Evolutionary conservation across 2,888 invertebrate species (phyloP), one percentile per base, ranked within the genome.

Genomic region (Stenotaenia linearis): DNA sequence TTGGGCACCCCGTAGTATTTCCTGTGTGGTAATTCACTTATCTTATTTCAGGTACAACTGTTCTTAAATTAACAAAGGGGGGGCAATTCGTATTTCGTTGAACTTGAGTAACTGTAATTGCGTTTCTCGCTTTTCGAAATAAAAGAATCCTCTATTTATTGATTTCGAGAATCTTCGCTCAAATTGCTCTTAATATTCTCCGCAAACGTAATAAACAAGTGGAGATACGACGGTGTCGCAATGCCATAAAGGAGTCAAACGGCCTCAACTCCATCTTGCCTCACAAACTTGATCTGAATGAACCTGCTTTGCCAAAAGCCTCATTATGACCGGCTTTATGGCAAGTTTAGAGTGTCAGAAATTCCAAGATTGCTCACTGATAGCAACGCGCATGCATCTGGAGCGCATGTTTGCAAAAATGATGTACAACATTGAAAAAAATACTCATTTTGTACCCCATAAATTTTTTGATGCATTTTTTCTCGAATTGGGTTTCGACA

Each of bases 291-390:
- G 69, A 69, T 69, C 69, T 15, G 15, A 69, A 69, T 69, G 69
- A 28, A 69, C 69, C 69, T 69, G 69, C 69, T 69, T 69, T 69
- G 25, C 28, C 69, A 69, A 69, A 28, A 69, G 69, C 69, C 69
- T 69, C 69, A 69, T 69, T 69, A 69, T 25, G 69, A 69, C 0
- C 28, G 25, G 69, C 69, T 69, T 69, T 69, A 69, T 69, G 69
- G 15, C 69, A 69, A 69, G 25, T 69, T 69, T 69, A 28, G 69
- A 69, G 69, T 69, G 28, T 69, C 69, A 69, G 25, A 28, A 69
- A 69, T 69, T 69, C 69, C 69, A 69, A 69, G 69, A 69, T 69
- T 23, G 69, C n/a, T 69, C 25, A 69, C 23, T 69, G 69, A 69
- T 69, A 69, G 25, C 25, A 50, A n/a, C 45, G 5, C 1, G 45